Conservation (phyloP, 2,113 vertebrate genomes). For the Stegostoma tigrinum region DNA sequence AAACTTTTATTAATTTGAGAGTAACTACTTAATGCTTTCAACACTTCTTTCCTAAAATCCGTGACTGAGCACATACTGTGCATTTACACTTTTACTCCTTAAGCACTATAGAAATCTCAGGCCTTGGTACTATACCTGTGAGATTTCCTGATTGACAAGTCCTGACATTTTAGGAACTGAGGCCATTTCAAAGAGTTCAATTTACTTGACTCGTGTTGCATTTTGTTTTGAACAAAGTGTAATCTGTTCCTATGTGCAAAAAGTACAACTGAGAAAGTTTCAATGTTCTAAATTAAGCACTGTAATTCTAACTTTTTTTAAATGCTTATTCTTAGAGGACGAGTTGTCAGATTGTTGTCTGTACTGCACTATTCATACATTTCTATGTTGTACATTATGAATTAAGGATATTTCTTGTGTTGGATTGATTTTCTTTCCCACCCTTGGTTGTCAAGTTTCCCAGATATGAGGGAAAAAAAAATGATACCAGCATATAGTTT, state of each 20-base stretch:
- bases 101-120: not conserved
- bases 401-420: not conserved
- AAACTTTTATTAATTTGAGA: not conserved
- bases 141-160: not conserved
- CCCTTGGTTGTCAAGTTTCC: not conserved
- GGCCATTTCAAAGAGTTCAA: not conserved
- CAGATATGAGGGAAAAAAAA: not conserved
- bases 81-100: not conserved
- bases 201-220: not conserved
- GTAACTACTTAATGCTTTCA: not conserved
- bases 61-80: not conserved
- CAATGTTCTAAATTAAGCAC: not conserved
- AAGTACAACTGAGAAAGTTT: not conserved
- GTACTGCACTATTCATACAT: not conserved
- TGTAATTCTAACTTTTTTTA: not conserved
- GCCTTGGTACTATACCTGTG: not conserved
- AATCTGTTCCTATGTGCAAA: not conserved
- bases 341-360: not conserved
- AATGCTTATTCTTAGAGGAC: not conserved
- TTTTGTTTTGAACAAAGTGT: not conserved
- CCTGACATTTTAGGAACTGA: not conserved
- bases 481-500: not conserved
- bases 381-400: not conserved
- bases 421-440: not conserved
- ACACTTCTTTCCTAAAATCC: not conserved